Percentiles rank a stretch among this genome's conserved stretches.
These are phyloP conservation scores for Leptinotarsa undecemlineata DNA, from an alignment of 1,140 invertebrate genomes.

Conservation along the genomic window DNA sequence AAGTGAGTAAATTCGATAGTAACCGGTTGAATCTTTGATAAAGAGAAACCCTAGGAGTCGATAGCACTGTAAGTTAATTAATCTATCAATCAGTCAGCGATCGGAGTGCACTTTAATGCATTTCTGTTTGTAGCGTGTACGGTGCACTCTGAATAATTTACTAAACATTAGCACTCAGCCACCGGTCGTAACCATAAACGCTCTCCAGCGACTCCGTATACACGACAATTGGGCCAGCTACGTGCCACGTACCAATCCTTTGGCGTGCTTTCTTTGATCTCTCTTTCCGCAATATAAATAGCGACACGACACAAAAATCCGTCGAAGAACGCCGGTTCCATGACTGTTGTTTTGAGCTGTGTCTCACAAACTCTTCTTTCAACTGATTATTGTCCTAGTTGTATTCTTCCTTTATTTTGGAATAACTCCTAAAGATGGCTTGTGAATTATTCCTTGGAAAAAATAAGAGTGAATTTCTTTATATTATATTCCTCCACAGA, in stretches of 20 bases:
- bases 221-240: slow-evolving; percentile 31
- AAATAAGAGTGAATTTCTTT: too few relatives aligned
- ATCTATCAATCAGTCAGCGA: slow-evolving; percentile 48
- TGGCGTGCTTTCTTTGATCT: slow-evolving; percentile 28
- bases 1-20: slow-evolving; percentile 34
- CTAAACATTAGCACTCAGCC: slow-evolving; percentile 48
- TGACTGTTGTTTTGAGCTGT: slow-evolving; percentile 1
- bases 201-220: slow-evolving; percentile 46
- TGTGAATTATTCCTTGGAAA: too few relatives aligned
- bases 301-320: slow-evolving; percentile 23
- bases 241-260: slow-evolving; percentile 34
- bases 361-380: slow-evolving; percentile 14
- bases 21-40: slow-evolving; percentile 34
- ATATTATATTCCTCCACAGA: too few relatives aligned
- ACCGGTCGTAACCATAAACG: slow-evolving; percentile 45
- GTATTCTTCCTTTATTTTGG: not conserved
- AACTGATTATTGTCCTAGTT: slow-evolving; percentile 17
- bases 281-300: slow-evolving; percentile 24
- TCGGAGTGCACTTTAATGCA: slow-evolving; percentile 51
- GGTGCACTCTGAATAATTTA: slow-evolving; percentile 51
- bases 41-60: slow-evolving; percentile 36
- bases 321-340: slow-evolving; percentile 15
- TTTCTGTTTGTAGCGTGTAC: slow-evolving; percentile 42
- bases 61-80: slow-evolving; percentile 47
- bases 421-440: too few relatives aligned